Conservation (phyloP, 2,113 vertebrate genomes). For the Polyodon spathula region DNA sequence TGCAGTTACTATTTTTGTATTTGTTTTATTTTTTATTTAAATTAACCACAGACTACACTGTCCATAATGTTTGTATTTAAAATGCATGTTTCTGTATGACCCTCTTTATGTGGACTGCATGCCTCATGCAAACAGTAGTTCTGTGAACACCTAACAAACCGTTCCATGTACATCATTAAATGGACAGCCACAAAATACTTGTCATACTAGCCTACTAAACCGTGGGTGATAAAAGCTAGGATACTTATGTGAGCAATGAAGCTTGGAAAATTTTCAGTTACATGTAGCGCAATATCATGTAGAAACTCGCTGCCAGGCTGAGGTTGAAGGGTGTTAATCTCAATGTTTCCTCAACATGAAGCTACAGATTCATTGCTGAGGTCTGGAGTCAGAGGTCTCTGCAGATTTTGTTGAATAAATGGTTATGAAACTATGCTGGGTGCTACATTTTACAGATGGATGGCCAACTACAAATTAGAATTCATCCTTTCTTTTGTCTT, state of each 20-base stretch:
- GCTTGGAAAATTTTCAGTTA: constrained; percentile 6
- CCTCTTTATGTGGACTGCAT: no score
- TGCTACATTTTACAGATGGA: neutral
- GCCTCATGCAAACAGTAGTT: no score
- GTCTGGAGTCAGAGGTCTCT: constrained; percentile 2
- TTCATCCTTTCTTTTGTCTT: no score
- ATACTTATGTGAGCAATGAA: constrained; percentile 9
- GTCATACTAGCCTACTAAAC: neutral
- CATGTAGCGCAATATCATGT: constrained; percentile 1
- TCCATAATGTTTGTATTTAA: no score
- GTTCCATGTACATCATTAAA: no score
- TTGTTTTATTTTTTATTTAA: no score
- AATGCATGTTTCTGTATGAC: no score
- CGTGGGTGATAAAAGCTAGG: neutral
- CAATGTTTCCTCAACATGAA: neutral
- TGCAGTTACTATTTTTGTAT: no score
- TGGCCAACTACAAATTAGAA: neutral
- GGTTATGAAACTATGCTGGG: neutral
- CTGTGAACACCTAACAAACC: no score
- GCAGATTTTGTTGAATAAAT: neutral
- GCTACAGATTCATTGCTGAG: neutral
- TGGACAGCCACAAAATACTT: neutral
- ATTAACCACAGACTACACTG: no score
- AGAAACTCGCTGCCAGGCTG: neutral
- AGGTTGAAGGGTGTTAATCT: neutral